Base-by-base conservation (phyloP, 2,888 invertebrate genomes). In the Drosophila peninsularis region DNA sequence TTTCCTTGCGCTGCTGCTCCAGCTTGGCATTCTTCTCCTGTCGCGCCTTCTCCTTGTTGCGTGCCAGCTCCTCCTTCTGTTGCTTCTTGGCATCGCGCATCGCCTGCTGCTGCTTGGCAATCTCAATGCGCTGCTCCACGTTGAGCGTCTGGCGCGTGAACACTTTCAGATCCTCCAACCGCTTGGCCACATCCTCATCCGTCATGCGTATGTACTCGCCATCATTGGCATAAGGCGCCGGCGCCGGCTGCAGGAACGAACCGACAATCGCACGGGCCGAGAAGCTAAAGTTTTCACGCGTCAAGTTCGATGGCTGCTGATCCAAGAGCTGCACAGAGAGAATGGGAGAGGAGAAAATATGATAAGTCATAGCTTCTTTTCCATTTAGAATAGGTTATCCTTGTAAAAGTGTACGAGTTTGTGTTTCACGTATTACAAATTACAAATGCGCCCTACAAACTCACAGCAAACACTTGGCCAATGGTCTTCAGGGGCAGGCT, bases 281-380 rank as follows among this genome's bases (percentile, higher is more conserved):
- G 93, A 98, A 98, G 72, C 97, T 97, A 93, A 99, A 99, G 93
- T 98, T 96, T 74, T 98, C 97, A 24, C 96, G 94, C 3, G 95
- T 95, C 61, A 98, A 92, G 82, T 96, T 96, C 54, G 92, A 92
- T 9, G 92, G 94, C 91, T 95, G 95, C 90, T 95, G 94, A 56
- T 97, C 96, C 90, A 98, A 30, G 3, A 75, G 36, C 75, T 75
- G 34, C 1, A 24, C 5, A 6, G 96, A 96, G 21, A n/a, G 11
- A 34, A 5, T 27, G 10, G 4, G 5, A 2, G 30, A 0, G n/a
- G n/a, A n/a, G n/a, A 21, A 17, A 0, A 36, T 4, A 13, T 19
- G 5, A 27, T 14, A 44, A 2, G n/a, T 7, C n/a, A 11, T 5
- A 1, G 21, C 7, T 19, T 3, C 14, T 19, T 9, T 9, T 17